These are phyloP conservation scores for Erebia palarica DNA, from an alignment of 2,888 invertebrate species.

Conservation along the genomic window DNA sequence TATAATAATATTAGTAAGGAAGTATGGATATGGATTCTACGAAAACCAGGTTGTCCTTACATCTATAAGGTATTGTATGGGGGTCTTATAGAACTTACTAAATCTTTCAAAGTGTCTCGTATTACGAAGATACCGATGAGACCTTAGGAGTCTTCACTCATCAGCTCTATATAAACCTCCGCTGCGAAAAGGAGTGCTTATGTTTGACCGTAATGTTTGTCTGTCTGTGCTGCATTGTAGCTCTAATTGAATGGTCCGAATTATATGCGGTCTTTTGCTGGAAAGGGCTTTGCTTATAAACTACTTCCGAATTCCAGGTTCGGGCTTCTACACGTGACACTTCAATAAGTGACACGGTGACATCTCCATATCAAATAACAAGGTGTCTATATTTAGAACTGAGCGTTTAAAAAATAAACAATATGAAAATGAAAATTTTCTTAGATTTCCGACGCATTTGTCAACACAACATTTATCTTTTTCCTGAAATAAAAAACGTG, in stretches of 20 bases:
- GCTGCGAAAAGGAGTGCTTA: no score
- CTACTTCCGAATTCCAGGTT: neutral
- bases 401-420: neutral
- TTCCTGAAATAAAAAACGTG: constrained; percentile 3
- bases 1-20: neutral
- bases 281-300: no score
- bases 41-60: neutral
- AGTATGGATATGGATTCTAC: neutral
- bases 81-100: no score
- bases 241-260: no score
- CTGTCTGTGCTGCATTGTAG: no score
- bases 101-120: no score
- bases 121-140: no score
- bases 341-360: neutral
- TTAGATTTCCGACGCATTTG: constrained; percentile 2
- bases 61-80: neutral
- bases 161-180: neutral
- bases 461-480: constrained; percentile 8
- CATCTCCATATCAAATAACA: neutral
- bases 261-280: no score
- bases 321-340: no score
- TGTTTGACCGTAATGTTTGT: no score
- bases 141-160: neutral
- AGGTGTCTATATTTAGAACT: neutral
- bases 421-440: neutral